Evolutionary conservation across 2,797 vertebrate species (phyloP).

Genomic region (Sciurus carolinensis): DNA sequence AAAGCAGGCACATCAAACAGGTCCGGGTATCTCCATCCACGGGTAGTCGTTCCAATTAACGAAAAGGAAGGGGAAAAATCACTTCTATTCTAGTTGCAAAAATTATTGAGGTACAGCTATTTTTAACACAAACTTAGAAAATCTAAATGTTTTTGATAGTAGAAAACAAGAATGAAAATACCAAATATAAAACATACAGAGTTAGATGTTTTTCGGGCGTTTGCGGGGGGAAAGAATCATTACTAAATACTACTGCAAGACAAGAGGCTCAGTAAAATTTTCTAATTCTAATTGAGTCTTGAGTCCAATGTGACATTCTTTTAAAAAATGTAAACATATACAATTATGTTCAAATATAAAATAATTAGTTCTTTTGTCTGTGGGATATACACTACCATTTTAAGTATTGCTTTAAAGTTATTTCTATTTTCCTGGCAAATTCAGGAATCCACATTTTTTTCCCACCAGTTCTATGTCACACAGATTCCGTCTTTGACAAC

Average conservation of each 20-base stretch:
- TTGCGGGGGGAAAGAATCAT: conserved; percentile 75
- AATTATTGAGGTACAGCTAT: not conserved
- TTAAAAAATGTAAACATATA: not conserved
- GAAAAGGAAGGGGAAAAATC: not conserved
- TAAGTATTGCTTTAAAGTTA: not conserved
- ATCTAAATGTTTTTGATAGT: conserved; percentile 60
- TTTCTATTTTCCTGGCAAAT: conserved; percentile 54
- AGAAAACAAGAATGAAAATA: conserved; percentile 67
- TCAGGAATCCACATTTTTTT: conserved; percentile 32
- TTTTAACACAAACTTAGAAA: not conserved
- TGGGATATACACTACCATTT: not conserved
- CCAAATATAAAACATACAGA: conserved; percentile 67
- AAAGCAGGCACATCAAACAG: not conserved
- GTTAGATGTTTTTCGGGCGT: conserved; percentile 70
- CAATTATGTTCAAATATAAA: not conserved
- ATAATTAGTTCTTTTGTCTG: not conserved
- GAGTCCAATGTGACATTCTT: not conserved
- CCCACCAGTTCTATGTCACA: not conserved
- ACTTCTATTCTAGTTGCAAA: conserved; percentile 57
- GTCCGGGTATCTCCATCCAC: not conserved
- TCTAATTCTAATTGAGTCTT: conserved; percentile 70
- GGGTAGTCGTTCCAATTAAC: not conserved
- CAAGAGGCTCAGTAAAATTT: conserved; percentile 78
- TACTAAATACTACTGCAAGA: conserved; percentile 76
- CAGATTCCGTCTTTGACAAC: conserved; percentile 18